Percentiles rank a stretch among this genome's conserved stretches.
These are phyloP conservation scores for Aurelia sp. DNA, from an alignment of 30 jellyfish, hydroid and myxozoan species.

Conservation along the genomic window DNA sequence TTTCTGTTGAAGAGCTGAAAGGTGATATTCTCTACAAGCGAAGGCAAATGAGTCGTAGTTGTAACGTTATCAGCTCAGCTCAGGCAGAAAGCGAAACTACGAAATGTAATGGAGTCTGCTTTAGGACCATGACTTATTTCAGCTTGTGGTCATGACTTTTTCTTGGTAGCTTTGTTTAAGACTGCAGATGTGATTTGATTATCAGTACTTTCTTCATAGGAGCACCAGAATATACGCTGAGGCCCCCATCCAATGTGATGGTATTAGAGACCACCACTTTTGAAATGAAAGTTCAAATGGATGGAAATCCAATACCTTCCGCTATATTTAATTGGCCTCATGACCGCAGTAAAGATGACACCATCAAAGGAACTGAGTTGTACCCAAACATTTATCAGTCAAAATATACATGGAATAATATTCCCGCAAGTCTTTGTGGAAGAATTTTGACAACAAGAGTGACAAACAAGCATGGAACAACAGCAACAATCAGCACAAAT, in stretches of 20 bases:
- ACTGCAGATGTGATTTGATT: no score
- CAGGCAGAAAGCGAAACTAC: no score
- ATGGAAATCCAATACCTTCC: slow-evolving; percentile 48
- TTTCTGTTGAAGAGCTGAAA: no score
- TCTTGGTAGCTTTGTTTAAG: no score
- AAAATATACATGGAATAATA: slow-evolving; percentile 2
- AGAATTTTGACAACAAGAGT: slow-evolving; percentile 10
- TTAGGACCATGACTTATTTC: no score
- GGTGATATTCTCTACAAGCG: no score
- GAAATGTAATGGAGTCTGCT: no score
- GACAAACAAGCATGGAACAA: not conserved
- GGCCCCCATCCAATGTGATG: not conserved
- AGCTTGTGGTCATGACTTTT: no score
- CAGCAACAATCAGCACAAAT: no score
- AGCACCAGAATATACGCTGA: not conserved
- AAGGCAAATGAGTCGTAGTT: no score
- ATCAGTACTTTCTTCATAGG: not conserved
- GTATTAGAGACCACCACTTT: slow-evolving; percentile 19
- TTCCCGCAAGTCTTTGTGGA: slow-evolving; percentile 35
- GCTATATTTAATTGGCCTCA: slow-evolving; percentile 36
- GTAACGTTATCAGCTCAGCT: no score
- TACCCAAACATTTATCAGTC: slow-evolving; percentile 17
- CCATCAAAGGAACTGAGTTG: not conserved
- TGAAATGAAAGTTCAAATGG: slow-evolving; percentile 14
- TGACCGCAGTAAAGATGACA: not conserved